These are phyloP conservation scores for Theristicus caerulescens DNA, from an alignment of 2,113 vertebrate species.

Conservation along the genomic window DNA sequence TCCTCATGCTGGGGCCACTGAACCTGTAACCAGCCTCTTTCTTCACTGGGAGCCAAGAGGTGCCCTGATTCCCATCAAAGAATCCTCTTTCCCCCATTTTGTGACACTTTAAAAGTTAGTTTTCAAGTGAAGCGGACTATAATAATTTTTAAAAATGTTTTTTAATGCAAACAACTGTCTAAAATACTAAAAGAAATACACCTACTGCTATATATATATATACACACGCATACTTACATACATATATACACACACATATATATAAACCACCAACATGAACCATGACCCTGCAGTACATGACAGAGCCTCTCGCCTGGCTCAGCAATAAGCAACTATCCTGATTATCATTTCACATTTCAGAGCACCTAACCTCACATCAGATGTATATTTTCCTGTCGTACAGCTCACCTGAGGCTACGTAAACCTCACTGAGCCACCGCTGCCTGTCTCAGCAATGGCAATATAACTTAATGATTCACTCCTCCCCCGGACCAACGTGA, in stretches of 20 bases:
- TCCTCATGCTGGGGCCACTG: not conserved
- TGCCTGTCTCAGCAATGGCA: conserved; percentile 55
- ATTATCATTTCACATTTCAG: conserved; percentile 21
- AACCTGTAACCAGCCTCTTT: not conserved
- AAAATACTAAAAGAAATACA: not conserved
- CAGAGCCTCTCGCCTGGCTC: not conserved
- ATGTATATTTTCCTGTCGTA: conserved; percentile 20
- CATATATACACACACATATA: too few species aligned
- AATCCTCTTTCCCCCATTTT: not conserved
- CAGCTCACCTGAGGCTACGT: conserved; percentile 49
- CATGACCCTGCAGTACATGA: not conserved
- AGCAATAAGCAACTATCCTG: not conserved
- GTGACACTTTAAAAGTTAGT: not conserved
- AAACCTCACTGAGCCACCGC: conserved; percentile 18
- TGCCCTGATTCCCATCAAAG: not conserved
- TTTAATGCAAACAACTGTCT: not conserved
- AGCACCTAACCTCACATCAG: conserved; percentile 16
- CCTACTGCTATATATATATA: too few species aligned
- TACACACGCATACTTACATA: not conserved
- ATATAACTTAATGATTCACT: conserved; percentile 52
- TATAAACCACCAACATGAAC: not conserved
- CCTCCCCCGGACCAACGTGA: conserved; percentile 28
- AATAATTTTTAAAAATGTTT: not conserved
- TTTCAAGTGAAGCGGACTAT: not conserved
- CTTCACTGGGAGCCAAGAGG: not conserved